These are phyloP conservation scores for Hippocampus zosterae DNA, from an alignment of 2,113 vertebrate species.

Conservation along the genomic window DNA sequence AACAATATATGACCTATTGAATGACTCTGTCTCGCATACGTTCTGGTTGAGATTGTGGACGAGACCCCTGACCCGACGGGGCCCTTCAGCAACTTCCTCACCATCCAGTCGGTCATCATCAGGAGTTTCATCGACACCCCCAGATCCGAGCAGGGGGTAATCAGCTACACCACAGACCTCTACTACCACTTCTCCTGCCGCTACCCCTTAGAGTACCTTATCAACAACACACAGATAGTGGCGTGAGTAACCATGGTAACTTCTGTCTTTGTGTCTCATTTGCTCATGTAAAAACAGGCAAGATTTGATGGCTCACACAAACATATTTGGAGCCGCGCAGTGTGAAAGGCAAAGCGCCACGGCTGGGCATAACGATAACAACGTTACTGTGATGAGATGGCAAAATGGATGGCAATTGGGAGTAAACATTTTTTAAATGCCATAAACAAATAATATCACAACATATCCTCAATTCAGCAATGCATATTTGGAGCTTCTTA, in stretches of 20 bases:
- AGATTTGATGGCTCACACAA: background rate
- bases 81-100: conserved; percentile 65
- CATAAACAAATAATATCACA: too few relatives aligned
- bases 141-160: conserved; percentile 44
- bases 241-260: conserved; percentile 56
- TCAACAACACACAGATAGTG: conserved; percentile 73
- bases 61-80: conserved; percentile 60
- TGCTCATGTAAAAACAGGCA: too few relatives aligned
- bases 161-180: conserved; percentile 76
- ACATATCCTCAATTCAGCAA: too few relatives aligned
- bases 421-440: too few relatives aligned
- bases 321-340: background rate
- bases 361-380: too few relatives aligned
- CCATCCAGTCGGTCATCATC: conserved; percentile 71
- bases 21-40: background rate
- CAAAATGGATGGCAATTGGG: too few relatives aligned
- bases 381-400: too few relatives aligned
- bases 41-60: conserved; percentile 63
- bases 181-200: conserved; percentile 77
- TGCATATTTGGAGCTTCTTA: too few relatives aligned
- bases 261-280: background rate
- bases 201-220: conserved; percentile 75
- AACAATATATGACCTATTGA: background rate
- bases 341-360: too few relatives aligned
- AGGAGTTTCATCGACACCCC: conserved; percentile 71